These are phyloP conservation scores for Xyliphius kryptos DNA, from an alignment of 2,113 vertebrate genomes.

Conservation along the genomic window DNA sequence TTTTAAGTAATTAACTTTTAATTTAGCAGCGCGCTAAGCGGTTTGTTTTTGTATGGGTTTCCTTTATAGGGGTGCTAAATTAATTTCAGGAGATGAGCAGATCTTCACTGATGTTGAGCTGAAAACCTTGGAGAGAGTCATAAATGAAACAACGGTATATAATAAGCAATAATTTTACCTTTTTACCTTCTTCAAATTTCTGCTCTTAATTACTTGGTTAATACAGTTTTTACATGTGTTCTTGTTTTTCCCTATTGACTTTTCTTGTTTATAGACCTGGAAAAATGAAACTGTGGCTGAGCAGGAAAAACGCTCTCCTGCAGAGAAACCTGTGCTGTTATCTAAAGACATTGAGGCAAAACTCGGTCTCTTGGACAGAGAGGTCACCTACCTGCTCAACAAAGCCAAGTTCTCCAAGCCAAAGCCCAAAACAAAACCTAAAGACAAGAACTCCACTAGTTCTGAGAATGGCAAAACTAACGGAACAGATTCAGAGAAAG, in stretches of 20 bases:
- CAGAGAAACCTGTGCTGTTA: slow-evolving; percentile 80
- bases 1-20: no score
- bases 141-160: slow-evolving; percentile 86
- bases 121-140: slow-evolving; percentile 78
- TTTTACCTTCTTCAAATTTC: no score
- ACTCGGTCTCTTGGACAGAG: slow-evolving; percentile 79
- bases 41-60: no score
- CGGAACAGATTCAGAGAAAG: slow-evolving; percentile 66
- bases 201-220: no score
- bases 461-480: slow-evolving; percentile 61
- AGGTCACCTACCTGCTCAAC: slow-evolving; percentile 92
- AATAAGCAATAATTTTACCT: no score
- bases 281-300: slow-evolving; percentile 82
- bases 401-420: slow-evolving; percentile 95
- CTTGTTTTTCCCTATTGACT: no score
- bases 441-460: slow-evolving; percentile 71
- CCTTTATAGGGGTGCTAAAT: slow-evolving; percentile 75
- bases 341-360: slow-evolving; percentile 93
- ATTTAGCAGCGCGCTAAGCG: no score
- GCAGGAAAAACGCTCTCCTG: slow-evolving; percentile 76
- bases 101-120: slow-evolving; percentile 94
- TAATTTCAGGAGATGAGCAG: slow-evolving; percentile 87
- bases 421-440: slow-evolving; percentile 70
- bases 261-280: slow-evolving; percentile 78
- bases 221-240: no score